These are phyloP conservation scores for Cantharis nigra DNA, from an alignment of 2,888 invertebrate species.

Conservation along the genomic window DNA sequence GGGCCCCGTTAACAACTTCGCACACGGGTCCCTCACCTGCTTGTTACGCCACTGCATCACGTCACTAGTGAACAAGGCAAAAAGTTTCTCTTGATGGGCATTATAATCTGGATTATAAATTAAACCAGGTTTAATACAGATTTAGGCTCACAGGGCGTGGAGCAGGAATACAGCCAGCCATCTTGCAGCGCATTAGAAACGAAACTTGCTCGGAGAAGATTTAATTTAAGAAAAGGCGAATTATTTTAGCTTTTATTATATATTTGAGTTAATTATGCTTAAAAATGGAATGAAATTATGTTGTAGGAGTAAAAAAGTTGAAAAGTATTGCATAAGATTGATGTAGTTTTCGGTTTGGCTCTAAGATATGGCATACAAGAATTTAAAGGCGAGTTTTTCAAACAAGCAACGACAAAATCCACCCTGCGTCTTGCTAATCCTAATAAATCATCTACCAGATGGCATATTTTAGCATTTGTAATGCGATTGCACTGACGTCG, in stretches of 20 bases:
- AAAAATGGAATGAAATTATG: background rate
- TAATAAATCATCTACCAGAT: constrained; percentile 57
- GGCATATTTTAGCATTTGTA: constrained; percentile 58
- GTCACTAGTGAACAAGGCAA: too few relatives aligned
- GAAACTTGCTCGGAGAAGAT: background rate
- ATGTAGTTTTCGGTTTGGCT: background rate
- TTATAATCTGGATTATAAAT: too few relatives aligned
- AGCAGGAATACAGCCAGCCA: too few relatives aligned
- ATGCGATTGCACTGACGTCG: constrained; percentile 54
- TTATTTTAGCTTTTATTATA: background rate
- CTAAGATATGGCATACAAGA: constrained; percentile 5
- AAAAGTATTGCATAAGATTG: background rate
- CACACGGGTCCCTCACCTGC: too few relatives aligned
- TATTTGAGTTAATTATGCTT: background rate
- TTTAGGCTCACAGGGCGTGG: too few relatives aligned
- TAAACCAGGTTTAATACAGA: too few relatives aligned
- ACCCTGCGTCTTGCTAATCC: constrained; percentile 26
- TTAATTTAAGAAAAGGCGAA: background rate
- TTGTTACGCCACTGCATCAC: too few relatives aligned
- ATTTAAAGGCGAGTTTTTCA: constrained; percentile 16
- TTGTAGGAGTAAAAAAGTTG: background rate
- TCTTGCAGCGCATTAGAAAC: too few relatives aligned
- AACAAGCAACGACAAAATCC: constrained; percentile 25
- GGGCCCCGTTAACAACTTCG: too few relatives aligned
- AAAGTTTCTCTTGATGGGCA: too few relatives aligned